Evolutionary conservation across 1,140 invertebrate species (phyloP), one percentile per base, ranked within the genome.

Genomic region (Vollenhovia emeryi): DNA sequence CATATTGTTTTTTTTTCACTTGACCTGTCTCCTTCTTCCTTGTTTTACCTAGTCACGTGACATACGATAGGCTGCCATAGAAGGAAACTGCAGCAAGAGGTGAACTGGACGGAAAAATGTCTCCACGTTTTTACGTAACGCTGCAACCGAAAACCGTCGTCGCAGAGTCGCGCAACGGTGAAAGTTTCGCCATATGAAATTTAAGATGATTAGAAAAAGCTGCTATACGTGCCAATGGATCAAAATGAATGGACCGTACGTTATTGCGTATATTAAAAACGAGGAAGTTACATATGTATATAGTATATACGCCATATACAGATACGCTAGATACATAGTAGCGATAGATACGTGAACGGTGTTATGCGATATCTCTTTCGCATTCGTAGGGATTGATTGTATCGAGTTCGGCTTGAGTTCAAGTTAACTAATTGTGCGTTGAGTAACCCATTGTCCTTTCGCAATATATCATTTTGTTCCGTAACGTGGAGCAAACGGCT

Each of bases 141-240:
- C 30, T 86, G 88, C 78, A 89, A 89, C 55, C 45, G 87, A 89
- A 88, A 86, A 89, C 87, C 87, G 30, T 87, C 80, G 50, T 55
- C n/a, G 8, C 69, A 40, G 43, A 6, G 8, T 24, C 4, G 21
- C 55, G 57, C 62, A 57, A 64, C 27, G 76, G 88, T 86, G 84
- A 89, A 89, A 89, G 87, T 89, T 73, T 69, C 52, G 21, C n/a
- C 24, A 33, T 43, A 86, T 89, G 88, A 89, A 89, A 89, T 89
- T 89, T 60, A 80, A 89, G 88, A 89, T 84, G 87, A 21, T 2
- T 62, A 75, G 52, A 74, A 71, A 86, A 88, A 33, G 52, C 45
- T 59, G 8, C 5, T 9, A 15, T 55, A 30, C 50, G 13, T 40
- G 43, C 24, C 18, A 36, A 8, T 50, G 21, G 8, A 8, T 66